Evolutionary conservation across 2,888 invertebrate species (phyloP).

Genomic region (Patella ulyssiponensis): DNA sequence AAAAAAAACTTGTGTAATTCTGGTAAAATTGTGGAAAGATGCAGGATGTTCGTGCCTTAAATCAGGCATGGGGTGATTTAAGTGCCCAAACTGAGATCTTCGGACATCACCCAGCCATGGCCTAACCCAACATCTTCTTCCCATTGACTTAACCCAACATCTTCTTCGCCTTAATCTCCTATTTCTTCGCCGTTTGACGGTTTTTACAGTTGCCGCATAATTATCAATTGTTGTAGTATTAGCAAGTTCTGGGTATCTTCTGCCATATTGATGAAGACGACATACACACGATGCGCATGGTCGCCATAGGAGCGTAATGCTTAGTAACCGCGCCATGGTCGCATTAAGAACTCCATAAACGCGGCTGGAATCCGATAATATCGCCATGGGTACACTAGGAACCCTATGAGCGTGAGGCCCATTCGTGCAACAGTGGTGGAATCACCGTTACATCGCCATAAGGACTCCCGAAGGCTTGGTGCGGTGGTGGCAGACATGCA

Average conservation of each 20-base stretch:
- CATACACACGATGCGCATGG: too few relatives aligned
- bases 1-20: conserved; percentile 4
- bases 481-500: too few relatives aligned
- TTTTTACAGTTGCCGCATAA: not conserved
- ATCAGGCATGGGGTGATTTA: not conserved
- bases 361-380: too few relatives aligned
- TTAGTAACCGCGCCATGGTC: too few relatives aligned
- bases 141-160: not conserved
- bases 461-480: too few relatives aligned
- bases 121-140: not conserved
- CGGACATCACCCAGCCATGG: not conserved
- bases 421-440: too few relatives aligned
- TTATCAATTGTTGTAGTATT: not conserved
- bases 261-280: not conserved
- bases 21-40: not conserved
- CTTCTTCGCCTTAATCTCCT: not conserved
- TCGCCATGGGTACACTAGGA: too few relatives aligned
- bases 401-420: too few relatives aligned
- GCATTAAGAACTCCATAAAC: too few relatives aligned
- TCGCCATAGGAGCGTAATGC: too few relatives aligned
- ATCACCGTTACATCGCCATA: too few relatives aligned
- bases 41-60: conserved; percentile 3
- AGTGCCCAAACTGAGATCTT: conserved; percentile 1
- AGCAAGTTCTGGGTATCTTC: not conserved
- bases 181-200: not conserved